A percentile compares a stretch with the other conserved stretches of the same genome.
These are phyloP conservation scores for Caenorhabditis uteleia DNA, from an alignment of 2,888 invertebrate species.

Conservation along the genomic window DNA sequence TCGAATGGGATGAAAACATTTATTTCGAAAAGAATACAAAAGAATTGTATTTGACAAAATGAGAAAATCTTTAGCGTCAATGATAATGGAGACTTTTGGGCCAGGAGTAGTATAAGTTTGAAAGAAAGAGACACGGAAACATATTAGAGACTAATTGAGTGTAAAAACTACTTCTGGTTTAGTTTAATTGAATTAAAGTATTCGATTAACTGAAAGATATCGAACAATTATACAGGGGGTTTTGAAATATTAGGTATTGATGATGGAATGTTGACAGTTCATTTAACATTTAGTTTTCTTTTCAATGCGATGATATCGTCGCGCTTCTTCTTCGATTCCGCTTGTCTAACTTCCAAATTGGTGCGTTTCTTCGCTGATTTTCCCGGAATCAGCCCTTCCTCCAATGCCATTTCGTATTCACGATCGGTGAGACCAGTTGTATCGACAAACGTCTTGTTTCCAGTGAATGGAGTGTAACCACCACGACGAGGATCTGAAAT, in stretches of 20 bases:
- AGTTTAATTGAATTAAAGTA: too few species aligned
- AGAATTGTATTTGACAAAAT: too few species aligned
- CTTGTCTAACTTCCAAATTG: slow-evolving; percentile 3
- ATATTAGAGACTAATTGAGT: too few species aligned
- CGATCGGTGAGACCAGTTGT: slow-evolving; percentile 36
- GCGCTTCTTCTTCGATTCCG: slow-evolving; percentile 31
- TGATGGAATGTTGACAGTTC: not conserved
- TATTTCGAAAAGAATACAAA: slow-evolving; percentile 6
- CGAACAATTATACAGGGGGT: not conserved
- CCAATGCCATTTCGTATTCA: slow-evolving; percentile 30
- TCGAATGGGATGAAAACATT: too few species aligned
- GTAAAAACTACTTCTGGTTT: too few species aligned
- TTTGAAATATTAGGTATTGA: not conserved
- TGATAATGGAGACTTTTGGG: too few species aligned
- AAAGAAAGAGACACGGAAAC: too few species aligned
- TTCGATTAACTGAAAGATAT: too few species aligned
- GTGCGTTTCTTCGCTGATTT: slow-evolving; percentile 1
- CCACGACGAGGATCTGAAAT: slow-evolving; percentile 13
- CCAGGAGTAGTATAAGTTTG: too few species aligned
- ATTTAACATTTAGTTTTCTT: slow-evolving; percentile 33
- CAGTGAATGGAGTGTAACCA: slow-evolving; percentile 35
- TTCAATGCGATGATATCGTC: slow-evolving; percentile 39
- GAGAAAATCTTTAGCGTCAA: too few species aligned
- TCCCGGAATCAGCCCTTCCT: slow-evolving; percentile 38
- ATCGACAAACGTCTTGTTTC: slow-evolving; percentile 39